Conservation (phyloP, 2,797 vertebrate species). For the Sebastiscus tertius region DNA sequence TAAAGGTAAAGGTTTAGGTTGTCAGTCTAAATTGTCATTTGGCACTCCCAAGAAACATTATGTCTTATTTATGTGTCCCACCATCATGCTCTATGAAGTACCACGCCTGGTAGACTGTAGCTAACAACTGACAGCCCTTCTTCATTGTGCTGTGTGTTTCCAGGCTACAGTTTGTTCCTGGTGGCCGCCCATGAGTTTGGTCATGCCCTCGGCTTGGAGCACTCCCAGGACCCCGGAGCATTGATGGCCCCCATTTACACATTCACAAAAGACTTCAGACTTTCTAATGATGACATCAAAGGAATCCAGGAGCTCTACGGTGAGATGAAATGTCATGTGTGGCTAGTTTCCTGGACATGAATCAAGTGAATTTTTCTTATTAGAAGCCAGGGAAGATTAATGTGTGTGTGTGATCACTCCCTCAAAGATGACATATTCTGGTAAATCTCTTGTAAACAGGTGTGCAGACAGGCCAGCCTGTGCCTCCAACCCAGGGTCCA, state of each 20-base stretch:
- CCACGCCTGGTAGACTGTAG: not conserved
- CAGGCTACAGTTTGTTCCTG: conserved; percentile 97
- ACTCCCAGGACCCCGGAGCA: conserved; percentile 94
- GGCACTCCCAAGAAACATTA: not conserved
- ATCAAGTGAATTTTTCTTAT: not conserved
- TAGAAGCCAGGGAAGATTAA: not conserved
- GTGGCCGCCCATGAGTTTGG: conserved; percentile 99
- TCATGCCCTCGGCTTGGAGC: conserved; percentile 96
- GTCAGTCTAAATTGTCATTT: not conserved
- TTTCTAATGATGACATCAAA: conserved; percentile 92
- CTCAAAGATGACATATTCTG: not conserved
- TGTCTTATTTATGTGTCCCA: not conserved
- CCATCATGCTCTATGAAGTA: too few relatives aligned
- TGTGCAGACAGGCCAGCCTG: conserved; percentile 79
- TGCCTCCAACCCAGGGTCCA: conserved; percentile 90
- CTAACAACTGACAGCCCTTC: not conserved
- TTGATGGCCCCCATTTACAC: conserved; percentile 98
- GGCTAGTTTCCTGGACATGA: not conserved
- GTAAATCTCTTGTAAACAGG: conserved; percentile 77
- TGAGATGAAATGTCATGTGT: conserved; percentile 64
- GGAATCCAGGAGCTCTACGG: conserved; percentile 98
- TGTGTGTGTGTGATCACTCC: not conserved
- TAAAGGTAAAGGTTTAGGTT: not conserved
- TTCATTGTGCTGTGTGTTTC: not conserved
- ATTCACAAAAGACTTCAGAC: conserved; percentile 92